Evolutionary conservation across 23 tunicate species (phyloP).

Genomic region (Pegea sp.): DNA sequence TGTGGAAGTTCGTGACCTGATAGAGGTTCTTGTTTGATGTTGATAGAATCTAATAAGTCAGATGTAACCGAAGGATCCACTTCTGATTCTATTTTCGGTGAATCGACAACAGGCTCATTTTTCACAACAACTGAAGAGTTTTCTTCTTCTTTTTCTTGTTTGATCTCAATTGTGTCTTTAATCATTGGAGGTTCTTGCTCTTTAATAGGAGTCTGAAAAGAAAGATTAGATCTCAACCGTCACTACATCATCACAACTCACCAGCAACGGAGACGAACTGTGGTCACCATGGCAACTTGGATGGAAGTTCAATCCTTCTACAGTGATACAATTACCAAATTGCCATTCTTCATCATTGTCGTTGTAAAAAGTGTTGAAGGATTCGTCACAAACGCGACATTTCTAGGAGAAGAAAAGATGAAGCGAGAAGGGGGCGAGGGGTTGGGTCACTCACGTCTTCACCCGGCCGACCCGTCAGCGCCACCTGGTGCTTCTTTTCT

Average conservation of each 20-base stretch:
- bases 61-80: no score
- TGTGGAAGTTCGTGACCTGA: no score
- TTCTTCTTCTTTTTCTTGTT: no score
- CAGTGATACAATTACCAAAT: conserved; percentile 60
- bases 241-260: conserved; percentile 8
- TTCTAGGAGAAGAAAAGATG: conserved; percentile 5
- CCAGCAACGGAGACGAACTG: conserved; percentile 9
- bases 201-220: no score
- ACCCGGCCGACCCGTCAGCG: conserved; percentile 35
- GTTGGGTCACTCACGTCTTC: conserved; percentile 48
- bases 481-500: conserved; percentile 12
- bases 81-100: no score
- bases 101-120: no score
- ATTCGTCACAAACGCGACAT: conserved; percentile 69
- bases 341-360: conserved; percentile 90
- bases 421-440: neutral
- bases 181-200: no score
- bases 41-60: no score
- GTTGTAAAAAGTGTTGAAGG: conserved; percentile 73
- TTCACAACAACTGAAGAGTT: no score
- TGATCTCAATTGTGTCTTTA: no score
- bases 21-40: no score
- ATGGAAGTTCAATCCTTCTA: conserved; percentile 61
- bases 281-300: conserved; percentile 64
- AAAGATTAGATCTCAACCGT: no score